phyloP scores from a whole-genome alignment of 1,140 invertebrate genomes.

The Drosophila tristis region DNA sequence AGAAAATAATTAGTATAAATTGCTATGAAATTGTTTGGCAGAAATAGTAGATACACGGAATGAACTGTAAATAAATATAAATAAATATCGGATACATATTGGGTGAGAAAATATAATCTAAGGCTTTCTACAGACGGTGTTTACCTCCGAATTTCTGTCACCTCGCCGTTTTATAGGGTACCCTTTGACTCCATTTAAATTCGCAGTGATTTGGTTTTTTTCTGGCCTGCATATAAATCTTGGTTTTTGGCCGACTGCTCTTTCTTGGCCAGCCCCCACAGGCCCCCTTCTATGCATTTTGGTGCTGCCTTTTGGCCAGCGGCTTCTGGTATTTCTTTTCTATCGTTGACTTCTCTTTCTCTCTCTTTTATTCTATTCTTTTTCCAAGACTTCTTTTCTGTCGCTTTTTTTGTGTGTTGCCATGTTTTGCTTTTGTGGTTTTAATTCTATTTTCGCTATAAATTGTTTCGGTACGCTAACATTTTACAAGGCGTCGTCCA shows the following conservation, averaged over 20 bases:
- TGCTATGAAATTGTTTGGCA: no score
- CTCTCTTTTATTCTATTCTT: slow-evolving; percentile 27
- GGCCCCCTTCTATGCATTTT: slow-evolving; percentile 25
- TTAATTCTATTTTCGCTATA: slow-evolving; percentile 82
- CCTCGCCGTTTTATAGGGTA: slow-evolving; percentile 17
- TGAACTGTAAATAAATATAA: no score
- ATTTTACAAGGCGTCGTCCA: slow-evolving; percentile 65
- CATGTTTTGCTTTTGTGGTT: slow-evolving; percentile 80
- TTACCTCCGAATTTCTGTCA: neutral
- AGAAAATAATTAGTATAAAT: no score
- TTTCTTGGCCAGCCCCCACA: slow-evolving; percentile 34
- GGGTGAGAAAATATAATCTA: no score
- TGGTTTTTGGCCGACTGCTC: slow-evolving; percentile 75
- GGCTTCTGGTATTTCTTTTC: slow-evolving; percentile 57
- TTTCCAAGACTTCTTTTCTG: slow-evolving; percentile 18
- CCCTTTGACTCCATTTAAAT: neutral
- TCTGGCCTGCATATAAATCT: slow-evolving; percentile 74
- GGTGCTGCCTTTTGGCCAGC: slow-evolving; percentile 53
- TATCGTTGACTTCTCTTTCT: slow-evolving; percentile 42
- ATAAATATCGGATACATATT: no score
- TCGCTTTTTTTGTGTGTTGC: slow-evolving; percentile 36
- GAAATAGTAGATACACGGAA: no score
- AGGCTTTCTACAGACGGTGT: no score
- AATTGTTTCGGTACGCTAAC: slow-evolving; percentile 79
- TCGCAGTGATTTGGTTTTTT: slow-evolving; percentile 42